These are phyloP conservation scores for Muricea muricata DNA, from an alignment of 92 coral and sea anemone species.

Conservation along the genomic window DNA sequence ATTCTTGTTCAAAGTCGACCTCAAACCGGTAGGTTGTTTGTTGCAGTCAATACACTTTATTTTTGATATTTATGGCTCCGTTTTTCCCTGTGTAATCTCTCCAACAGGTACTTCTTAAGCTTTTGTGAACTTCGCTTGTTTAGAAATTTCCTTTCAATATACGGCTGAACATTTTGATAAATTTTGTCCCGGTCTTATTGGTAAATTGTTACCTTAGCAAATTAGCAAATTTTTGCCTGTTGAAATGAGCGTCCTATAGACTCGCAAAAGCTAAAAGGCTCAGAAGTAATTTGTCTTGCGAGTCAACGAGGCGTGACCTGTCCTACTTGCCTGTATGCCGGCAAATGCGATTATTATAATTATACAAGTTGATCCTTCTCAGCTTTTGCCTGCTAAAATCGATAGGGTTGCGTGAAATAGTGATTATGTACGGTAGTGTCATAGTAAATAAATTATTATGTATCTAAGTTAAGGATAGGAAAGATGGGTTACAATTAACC, in stretches of 20 bases:
- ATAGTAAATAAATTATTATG: no score
- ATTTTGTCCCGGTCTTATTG: neutral
- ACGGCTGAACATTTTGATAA: neutral
- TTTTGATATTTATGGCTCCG: neutral
- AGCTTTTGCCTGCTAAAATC: neutral
- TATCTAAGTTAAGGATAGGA: no score
- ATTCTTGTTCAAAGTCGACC: constrained; percentile 31
- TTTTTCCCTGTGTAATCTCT: neutral
- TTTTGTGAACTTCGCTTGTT: constrained; percentile 7
- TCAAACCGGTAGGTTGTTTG: constrained; percentile 14
- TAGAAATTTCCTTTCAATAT: neutral
- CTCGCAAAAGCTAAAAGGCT: neutral
- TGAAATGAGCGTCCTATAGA: no score
- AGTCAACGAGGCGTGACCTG: constrained; percentile 44
- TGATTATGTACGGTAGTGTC: no score
- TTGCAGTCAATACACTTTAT: neutral
- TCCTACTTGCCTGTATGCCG: neutral
- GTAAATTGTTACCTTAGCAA: neutral
- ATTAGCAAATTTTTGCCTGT: no score
- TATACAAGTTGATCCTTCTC: neutral
- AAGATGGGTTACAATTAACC: no score
- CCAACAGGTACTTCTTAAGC: constrained; percentile 35
- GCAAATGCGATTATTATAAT: neutral
- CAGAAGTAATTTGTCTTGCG: constrained; percentile 5
- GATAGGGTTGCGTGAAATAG: neutral